A percentile compares a stretch with the other conserved stretches of the same genome.
These are phyloP conservation scores for Eupsittula cactorum DNA, from an alignment of 2,113 vertebrate species.

Conservation along the genomic window DNA sequence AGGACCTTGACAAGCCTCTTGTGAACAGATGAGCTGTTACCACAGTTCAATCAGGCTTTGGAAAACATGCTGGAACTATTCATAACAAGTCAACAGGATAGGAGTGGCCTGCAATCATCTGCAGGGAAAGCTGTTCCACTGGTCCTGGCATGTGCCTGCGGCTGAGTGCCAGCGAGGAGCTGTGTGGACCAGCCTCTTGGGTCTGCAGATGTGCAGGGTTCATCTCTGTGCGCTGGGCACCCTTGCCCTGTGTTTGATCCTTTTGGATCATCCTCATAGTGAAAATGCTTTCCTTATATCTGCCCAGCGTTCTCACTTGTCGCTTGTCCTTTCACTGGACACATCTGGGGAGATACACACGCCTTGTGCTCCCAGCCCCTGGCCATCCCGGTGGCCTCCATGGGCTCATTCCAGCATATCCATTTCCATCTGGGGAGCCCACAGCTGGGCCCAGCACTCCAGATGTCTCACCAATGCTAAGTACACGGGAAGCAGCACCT, in stretches of 20 bases:
- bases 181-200: background rate
- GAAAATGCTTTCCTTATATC: background rate
- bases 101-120: background rate
- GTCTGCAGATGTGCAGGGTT: background rate
- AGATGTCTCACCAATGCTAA: background rate
- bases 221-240: background rate
- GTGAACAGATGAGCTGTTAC: background rate
- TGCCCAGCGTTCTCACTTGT: background rate
- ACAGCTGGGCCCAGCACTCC: too few species aligned
- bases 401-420: background rate
- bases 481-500: background rate
- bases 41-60: background rate
- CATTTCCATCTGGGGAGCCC: background rate
- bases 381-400: background rate
- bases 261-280: background rate
- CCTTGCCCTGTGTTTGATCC: background rate
- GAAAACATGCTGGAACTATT: background rate
- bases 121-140: background rate
- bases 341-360: accelerated
- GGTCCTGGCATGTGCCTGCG: background rate
- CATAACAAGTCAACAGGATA: background rate
- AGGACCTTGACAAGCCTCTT: background rate
- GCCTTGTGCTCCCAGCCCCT: background rate
- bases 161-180: background rate
- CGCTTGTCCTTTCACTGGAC: background rate